These are phyloP conservation scores for Pithys albifrons DNA, from an alignment of 2,113 vertebrate species.

Conservation along the genomic window DNA sequence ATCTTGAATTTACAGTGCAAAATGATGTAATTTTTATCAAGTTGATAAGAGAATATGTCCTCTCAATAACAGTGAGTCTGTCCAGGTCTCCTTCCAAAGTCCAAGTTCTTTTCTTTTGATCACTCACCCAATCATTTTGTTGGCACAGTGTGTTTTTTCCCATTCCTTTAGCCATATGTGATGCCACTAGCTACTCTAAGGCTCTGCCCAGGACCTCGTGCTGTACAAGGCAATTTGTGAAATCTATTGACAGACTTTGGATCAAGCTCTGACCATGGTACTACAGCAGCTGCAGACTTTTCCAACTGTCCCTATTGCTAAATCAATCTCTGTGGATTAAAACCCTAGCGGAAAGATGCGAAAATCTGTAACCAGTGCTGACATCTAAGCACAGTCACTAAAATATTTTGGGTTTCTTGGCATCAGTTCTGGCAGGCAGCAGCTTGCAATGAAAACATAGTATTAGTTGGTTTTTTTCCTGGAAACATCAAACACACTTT, in stretches of 20 bases:
- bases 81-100: background rate
- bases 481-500: conserved; percentile 15
- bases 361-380: background rate
- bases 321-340: background rate
- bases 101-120: background rate
- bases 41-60: background rate
- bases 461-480: background rate
- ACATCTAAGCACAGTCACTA: background rate
- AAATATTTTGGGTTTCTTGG: conserved; percentile 13
- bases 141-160: background rate
- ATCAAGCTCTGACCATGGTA: background rate
- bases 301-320: background rate
- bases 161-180: background rate
- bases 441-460: background rate
- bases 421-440: background rate
- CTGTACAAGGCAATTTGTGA: background rate
- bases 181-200: background rate
- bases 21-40: background rate
- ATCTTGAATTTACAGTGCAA: background rate
- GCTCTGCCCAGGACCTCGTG: background rate
- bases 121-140: background rate
- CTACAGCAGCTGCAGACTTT: background rate
- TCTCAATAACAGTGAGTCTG: background rate
- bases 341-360: background rate
- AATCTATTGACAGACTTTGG: background rate